phyloP scores from a whole-genome alignment of 2,888 invertebrate species.

The Clitarchus hookeri region DNA sequence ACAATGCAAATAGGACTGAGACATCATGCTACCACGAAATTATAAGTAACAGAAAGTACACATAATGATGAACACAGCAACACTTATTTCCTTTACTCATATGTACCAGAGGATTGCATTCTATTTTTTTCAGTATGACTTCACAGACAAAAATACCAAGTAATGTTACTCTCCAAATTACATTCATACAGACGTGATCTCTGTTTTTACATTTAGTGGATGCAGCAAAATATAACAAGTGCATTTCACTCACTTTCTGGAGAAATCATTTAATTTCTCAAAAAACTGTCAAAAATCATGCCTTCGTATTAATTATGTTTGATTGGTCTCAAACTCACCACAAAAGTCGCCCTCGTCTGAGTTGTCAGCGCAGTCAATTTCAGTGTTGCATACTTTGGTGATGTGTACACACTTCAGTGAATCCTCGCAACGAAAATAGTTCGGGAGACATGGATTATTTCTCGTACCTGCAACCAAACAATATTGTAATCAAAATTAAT shows the following conservation, averaged over 20 bases:
- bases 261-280: no score
- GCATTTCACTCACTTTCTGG: no score
- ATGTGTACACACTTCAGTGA: constrained; percentile 64
- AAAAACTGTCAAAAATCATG: background rate
- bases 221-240: no score
- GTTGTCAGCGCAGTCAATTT: constrained; percentile 67
- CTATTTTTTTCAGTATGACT: no score
- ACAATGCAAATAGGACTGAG: no score
- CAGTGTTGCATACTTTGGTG: constrained; percentile 69
- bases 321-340: constrained; percentile 53
- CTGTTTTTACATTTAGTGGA: background rate
- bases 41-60: no score
- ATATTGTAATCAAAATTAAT: no score
- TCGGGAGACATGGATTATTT: constrained; percentile 67
- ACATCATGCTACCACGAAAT: no score
- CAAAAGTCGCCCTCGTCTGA: constrained; percentile 76
- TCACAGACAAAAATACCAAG: no score
- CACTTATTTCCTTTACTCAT: no score
- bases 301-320: background rate
- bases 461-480: constrained; percentile 58
- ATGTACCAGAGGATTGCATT: no score
- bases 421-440: constrained; percentile 69
- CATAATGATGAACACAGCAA: no score
- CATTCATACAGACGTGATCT: background rate
- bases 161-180: background rate